Evolutionary conservation across 1,140 invertebrate genomes (phyloP), one percentile per base, ranked within the genome.

Genomic region (Papilio dardanus): DNA sequence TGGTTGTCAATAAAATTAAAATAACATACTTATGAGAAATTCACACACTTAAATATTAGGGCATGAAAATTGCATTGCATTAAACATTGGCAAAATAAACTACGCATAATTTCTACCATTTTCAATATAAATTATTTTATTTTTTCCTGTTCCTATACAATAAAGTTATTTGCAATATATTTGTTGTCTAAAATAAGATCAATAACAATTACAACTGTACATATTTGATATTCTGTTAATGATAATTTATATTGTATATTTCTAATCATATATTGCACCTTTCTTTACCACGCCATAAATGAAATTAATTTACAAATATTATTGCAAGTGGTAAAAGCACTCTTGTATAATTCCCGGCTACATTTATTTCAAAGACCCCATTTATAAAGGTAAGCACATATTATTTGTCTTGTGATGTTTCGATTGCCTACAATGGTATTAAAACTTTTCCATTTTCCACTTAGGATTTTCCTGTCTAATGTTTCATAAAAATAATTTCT

Each of bases 311-410:
- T n/a, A 46, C 0, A 46, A 46, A 6, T 6, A 19, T 46, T 19
- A 46, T 46, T 46, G n/a, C n/a, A 46, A n/a, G 42, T 46, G 42
- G n/a, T n/a, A 46, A 46, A n/a, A 46, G 42, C 42, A 46, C 42
- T 46, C 6, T 46, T 16, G 16, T 46, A n/a, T 2, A 37, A 46
- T 46, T 46, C 14, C 12, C 12, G 12, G 37, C 14, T 40, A 16
- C 12, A 40, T 40, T 10, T 37, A 37, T 14, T 14, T 37, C 35
- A 37, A n/a, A n/a, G 35, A 37, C 35, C 10, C 35, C 10, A 10
- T 37, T 37, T 37, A 42, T 6, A 46, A 46, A 6, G 42, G 16
- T 16, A 46, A 46, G 16, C 42, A 46, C n/a, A 7, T 46, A 46
- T 46, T 46, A 12, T 37, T 7, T 16, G 16, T 46, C 40, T 42